Base-by-base conservation (phyloP, 2,113 vertebrate species). In the Gallinago undulata region DNA sequence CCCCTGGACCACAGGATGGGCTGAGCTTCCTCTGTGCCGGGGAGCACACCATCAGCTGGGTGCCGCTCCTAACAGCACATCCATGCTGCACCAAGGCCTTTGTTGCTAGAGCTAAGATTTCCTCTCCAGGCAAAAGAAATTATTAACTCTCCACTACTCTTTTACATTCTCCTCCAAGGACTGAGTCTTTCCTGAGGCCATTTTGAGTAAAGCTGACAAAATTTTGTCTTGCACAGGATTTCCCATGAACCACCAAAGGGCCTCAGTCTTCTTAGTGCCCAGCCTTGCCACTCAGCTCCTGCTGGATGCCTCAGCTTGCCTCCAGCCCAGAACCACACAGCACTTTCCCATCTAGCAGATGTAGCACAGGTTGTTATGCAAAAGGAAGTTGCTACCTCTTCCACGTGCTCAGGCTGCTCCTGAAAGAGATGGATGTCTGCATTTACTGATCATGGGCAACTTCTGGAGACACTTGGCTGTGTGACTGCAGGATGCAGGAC, bases 1-100 rank as follows among this genome's bases (percentile, higher is more conserved):
- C 2, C 11, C 27, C 5, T 0, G 0, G 60, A 35, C 3, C 3
- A 3, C 28, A 25, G 41, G 28, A 18, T 10, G 25, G 41, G 59
- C 50, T 66, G 24, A 70, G 30, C 6, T 69, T 53, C 66, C 2
- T 0, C 64, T 78, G 69, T 5, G 27, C 16, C n/a, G 7, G 19
- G 31, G 19, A 68, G 18, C 16, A 23, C 25, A 22, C 9, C 22
- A 5, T 13, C 2, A 2, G 3, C 22, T 18, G 4, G 7, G 17
- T 53, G 31, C 28, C 3, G 1, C 39, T 33, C 51, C 67, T 1
- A 2, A 9, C 62, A 47, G 24, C 31, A 75, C 1, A 1, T 9
- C 37, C 15, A 5, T 5, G 2, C 35, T 25, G 41, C 64, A 68
- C n/a, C 43, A 31, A 43, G n/a, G 16, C 50, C 30, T 18, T 43